A percentile compares a stretch with the other conserved stretches of the same genome.
Conservation (phyloP, 2,888 invertebrate genomes). For the Drosophila macrospina region DNA sequence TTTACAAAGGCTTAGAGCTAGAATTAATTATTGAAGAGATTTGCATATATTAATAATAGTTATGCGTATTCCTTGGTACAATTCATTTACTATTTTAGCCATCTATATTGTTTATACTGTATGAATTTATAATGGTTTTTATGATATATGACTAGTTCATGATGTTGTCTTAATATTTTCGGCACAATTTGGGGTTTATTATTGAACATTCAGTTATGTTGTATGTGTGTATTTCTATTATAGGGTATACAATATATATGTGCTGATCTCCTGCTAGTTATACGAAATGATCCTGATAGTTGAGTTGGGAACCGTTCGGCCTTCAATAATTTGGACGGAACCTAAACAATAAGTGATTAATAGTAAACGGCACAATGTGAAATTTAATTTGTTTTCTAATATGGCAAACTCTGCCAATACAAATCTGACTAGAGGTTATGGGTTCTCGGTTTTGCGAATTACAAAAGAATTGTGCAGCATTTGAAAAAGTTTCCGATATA, state of each 20-base stretch:
- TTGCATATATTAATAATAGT: constrained; percentile 26
- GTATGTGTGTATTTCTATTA: constrained; percentile 18
- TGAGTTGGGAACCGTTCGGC: constrained; percentile 16
- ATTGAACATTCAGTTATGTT: constrained; percentile 29
- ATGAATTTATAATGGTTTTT: constrained; percentile 6
- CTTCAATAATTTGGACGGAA: constrained; percentile 67
- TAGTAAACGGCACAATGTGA: constrained; percentile 41
- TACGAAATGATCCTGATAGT: constrained; percentile 9
- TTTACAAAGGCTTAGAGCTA: constrained; percentile 60
- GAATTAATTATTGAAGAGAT: constrained; percentile 41
- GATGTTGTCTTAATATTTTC: constrained; percentile 47
- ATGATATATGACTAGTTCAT: constrained; percentile 70
- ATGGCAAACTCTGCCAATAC: constrained; percentile 22
- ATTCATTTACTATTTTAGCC: constrained; percentile 29
- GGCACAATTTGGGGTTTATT: constrained; percentile 69
- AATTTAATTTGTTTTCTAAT: constrained; percentile 37
- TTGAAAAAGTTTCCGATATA: constrained; percentile 28
- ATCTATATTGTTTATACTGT: constrained; percentile 27
- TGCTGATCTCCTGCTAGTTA: constrained; percentile 23
- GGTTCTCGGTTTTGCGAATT: neutral
- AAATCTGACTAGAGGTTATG: constrained; percentile 49
- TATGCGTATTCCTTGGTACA: constrained; percentile 44
- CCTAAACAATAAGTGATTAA: constrained; percentile 54
- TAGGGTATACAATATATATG: constrained; percentile 6
- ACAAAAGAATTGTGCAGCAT: constrained; percentile 41